Evolutionary conservation across 2,113 vertebrate genomes (phyloP), one percentile per base, ranked within the genome.

Genomic region (Thinocorus orbignyianus): DNA sequence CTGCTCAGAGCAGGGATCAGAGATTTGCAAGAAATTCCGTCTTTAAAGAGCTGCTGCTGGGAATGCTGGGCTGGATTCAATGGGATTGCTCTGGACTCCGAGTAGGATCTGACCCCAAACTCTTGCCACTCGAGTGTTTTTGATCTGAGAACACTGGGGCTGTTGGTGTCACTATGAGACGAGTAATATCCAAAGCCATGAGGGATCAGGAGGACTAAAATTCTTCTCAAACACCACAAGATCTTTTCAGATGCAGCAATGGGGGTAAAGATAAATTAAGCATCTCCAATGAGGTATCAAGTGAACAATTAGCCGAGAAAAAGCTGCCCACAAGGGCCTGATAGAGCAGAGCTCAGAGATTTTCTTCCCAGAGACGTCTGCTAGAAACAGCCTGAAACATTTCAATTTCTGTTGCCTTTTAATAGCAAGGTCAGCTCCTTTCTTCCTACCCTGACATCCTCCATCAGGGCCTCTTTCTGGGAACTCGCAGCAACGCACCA

Each of bases 381-480:
- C 64, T 83, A 44, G 88, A 86, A 88, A 58, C 85, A 80, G 88
- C 77, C 92, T 88, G 69, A 92, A 91, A 88, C n/a, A 44, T 87
- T 97, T 57, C 81, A 78, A 90, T 90, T 77, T 78, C 85, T 86
- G 68, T 35, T 93, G 85, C 79, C 57, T 96, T 95, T 88, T 92
- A 88, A 88, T 44, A 92, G 72, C 30, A 73, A 94, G 90, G 93
- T 96, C 93, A 94, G 72, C 39, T 90, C 72, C 69, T 88, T 90
- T 94, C 88, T 92, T 78, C 72, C 85, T 84, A 92, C 79, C 60
- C 92, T 18, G 44, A 90, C 68, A 88, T 96, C 84, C 87, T 96
- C 92, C 70, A 66, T 55, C 88, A 71, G 86, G 95, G 88, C 92
- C 92, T 95, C 96, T 96, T 96, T 94, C 96, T 96, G 93, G 92